These are phyloP conservation scores for Nemapogon koenigi DNA, from an alignment of 2,888 invertebrate genomes.

Conservation along the genomic window DNA sequence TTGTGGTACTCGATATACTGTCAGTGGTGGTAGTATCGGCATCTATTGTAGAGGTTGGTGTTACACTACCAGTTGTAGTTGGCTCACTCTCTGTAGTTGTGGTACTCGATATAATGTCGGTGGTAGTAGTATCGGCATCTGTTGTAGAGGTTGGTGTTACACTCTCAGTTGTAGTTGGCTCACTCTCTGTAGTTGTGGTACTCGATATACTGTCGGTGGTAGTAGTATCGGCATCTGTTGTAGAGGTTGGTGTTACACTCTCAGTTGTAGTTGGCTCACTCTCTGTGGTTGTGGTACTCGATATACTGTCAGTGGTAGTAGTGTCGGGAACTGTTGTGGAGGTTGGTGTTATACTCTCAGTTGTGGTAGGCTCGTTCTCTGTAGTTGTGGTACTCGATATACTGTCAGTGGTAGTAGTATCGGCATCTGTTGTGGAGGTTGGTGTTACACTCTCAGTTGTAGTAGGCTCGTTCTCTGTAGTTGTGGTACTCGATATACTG, in stretches of 20 bases:
- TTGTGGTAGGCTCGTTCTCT: constrained; percentile 10
- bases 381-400: too few species aligned
- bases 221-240: constrained; percentile 2
- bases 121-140: constrained; percentile 1
- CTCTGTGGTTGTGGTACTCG: constrained; percentile 5
- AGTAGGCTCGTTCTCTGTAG: neutral
- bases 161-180: neutral
- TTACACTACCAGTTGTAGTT: constrained; percentile 1
- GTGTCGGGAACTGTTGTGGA: constrained; percentile 2
- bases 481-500: too few species aligned
- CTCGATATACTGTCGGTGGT: constrained; percentile 1
- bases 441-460: constrained; percentile 4
- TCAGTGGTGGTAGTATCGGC: neutral
- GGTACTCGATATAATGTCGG: neutral
- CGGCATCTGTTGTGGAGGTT: neutral
- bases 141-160: neutral
- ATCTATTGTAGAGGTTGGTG: neutral
- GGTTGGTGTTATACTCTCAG: constrained; percentile 5
- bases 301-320: constrained; percentile 1
- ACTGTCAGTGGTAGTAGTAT: neutral
- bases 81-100: neutral
- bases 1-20: neutral
- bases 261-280: constrained; percentile 9
- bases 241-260: constrained; percentile 10
- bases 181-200: neutral